Base-by-base conservation (phyloP, 2,888 invertebrate genomes). In the Diarsia dahlii region DNA sequence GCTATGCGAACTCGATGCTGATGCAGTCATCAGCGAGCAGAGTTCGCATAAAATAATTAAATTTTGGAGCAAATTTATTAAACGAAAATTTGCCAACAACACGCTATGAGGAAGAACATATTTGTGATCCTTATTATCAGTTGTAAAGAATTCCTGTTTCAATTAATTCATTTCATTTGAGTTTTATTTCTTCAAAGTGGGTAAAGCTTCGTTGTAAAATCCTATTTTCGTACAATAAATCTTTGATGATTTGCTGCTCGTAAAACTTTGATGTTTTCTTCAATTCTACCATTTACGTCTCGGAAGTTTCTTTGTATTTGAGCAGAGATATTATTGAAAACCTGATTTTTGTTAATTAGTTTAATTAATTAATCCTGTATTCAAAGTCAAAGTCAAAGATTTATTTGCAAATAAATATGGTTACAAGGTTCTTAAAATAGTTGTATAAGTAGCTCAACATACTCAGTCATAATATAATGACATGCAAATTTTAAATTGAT, bases 181-280 rank as follows among this genome's bases (percentile, higher is more conserved):
- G 48, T 79, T 81, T 81, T 79, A 82, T 82, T 69, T 69, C 64
- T 23, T 52, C 62, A 63, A 76, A 82, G 54, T 74, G 56, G 54
- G 65, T 15, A 71, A 50, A 74, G 66, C 71, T 81, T 72, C 81
- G 73, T 67, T 74, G 60, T 76, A 72, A 81, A 76, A 76, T 72
- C 82, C 74, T 74, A 82, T 84, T 82, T 74, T 62, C 68, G 66
- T 83, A 67, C 52, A 81, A 81, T 78, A 84, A 84, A 84, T 84
- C 76, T 84, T 83, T 84, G 77, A 74, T 77, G 81, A 84, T 84
- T 84, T 74, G 70, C 77, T 67, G 74, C 72, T 78, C 77, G 46
- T 81, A 75, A 79, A 83, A 80, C 60, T 78, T 84, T 77, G 69
- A 77, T 78, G 71, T 73, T 84, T 83, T 73, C 81, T 74, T 80